Base-by-base conservation (phyloP, 1,140 invertebrate genomes). In the Melanaphis sacchari region DNA sequence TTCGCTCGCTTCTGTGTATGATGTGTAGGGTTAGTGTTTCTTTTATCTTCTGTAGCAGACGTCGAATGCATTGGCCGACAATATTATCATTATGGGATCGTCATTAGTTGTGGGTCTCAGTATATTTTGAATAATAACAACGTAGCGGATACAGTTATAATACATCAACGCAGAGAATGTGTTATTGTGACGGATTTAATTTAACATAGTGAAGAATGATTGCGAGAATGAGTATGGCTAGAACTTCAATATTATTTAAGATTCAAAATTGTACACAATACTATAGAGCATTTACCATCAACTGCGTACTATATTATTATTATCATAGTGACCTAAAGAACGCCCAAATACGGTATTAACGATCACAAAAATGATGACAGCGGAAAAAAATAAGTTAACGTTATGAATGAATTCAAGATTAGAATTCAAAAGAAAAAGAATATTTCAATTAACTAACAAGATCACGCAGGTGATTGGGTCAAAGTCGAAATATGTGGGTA, bases 181-280 rank as follows among this genome's bases (percentile, higher is more conserved):
- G 15, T 76, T 76, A 76, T 76, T 76, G 59, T 76, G n/a, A 76
- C 59, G 59, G 59, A n/a, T 76, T 76, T 76, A 76, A 76, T 76
- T n/a, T 76, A 76, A 76, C 31, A 76, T 36, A n/a, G 59, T 36
- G 59, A 76, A 76, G 59, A 76, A 76, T 36, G n/a, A 76, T 76
- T n/a, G 59, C 59, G 59, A n/a, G 59, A n/a, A 76, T n/a, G 3
- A 76, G 59, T n/a, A 76, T 76, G 59, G 36, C 59, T 76, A 15
- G 15, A 76, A 76, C 31, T 76, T n/a, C n/a, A 76, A 76, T 76
- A 76, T 76, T 66, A n/a, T 66, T 76, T 76, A 76, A 15, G 59
- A 76, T n/a, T 76, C 59, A 6, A 15, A n/a, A 36, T 76, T 76
- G 59, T n/a, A 76, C 31, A 76, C 59, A 76, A 76, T 76, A 76